Percentiles rank a stretch among this genome's conserved stretches.
phyloP scores from a whole-genome alignment of 2,888 invertebrate genomes.

The Vesta saturnalis region DNA sequence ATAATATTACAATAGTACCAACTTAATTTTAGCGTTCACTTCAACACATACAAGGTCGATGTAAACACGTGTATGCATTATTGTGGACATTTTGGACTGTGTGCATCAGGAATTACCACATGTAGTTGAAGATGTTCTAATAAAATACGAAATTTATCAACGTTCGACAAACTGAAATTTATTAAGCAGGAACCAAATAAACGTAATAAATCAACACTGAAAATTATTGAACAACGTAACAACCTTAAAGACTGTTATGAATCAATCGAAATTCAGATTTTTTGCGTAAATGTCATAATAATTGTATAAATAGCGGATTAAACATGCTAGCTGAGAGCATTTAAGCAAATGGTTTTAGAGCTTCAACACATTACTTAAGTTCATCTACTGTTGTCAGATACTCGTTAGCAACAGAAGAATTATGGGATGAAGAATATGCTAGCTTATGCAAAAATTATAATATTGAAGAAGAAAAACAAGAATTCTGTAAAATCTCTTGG shows the following conservation, averaged over 20 bases:
- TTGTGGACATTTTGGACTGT: too few relatives aligned
- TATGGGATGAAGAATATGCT: conserved; percentile 3
- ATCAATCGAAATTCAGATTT: neutral
- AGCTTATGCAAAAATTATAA: neutral
- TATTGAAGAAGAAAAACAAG: conserved; percentile 5
- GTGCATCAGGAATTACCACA: neutral
- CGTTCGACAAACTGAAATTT: neutral
- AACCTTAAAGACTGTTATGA: neutral
- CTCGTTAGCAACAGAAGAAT: neutral
- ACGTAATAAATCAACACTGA: neutral
- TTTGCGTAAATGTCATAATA: neutral
- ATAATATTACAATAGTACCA: too few relatives aligned
- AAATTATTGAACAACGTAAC: too few relatives aligned
- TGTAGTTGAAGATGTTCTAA: neutral
- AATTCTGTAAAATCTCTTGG: neutral
- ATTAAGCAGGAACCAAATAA: neutral
- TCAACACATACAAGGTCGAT: too few relatives aligned
- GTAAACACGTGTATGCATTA: neutral
- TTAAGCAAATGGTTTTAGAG: neutral
- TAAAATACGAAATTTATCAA: neutral
- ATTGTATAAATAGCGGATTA: neutral
- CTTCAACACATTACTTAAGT: neutral
- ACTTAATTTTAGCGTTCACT: too few relatives aligned
- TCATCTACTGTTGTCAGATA: neutral
- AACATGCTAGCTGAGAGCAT: too few relatives aligned